A percentile compares a stretch with the other conserved stretches of the same genome.
Evolutionary conservation across 2,888 invertebrate species (phyloP).

Genomic region (Cosmia pyralina): DNA sequence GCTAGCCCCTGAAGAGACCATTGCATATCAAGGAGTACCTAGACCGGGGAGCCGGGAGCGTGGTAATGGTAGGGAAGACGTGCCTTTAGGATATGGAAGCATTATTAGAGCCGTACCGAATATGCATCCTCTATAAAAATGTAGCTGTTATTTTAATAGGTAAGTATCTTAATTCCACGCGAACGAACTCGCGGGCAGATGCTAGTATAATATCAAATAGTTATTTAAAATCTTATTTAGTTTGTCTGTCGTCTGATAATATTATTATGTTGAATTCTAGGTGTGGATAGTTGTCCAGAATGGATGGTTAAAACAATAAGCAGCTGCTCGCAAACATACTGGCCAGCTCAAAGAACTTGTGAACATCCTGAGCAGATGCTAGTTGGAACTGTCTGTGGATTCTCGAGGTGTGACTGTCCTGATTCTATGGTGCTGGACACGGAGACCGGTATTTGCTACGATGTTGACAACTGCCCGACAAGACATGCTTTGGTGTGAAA

Average conservation of each 20-base stretch:
- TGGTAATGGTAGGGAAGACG: too few relatives aligned
- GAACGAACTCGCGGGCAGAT: too few relatives aligned
- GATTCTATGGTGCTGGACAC: slow-evolving; percentile 74
- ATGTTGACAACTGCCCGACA: slow-evolving; percentile 80
- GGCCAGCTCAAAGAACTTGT: slow-evolving; percentile 79
- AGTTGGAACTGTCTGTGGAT: slow-evolving; percentile 78
- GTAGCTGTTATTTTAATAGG: too few relatives aligned
- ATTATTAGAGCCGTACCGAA: too few relatives aligned
- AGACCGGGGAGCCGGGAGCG: too few relatives aligned
- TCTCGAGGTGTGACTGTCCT: slow-evolving; percentile 81
- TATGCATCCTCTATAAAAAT: too few relatives aligned
- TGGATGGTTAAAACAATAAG: slow-evolving; percentile 73
- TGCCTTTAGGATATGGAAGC: too few relatives aligned
- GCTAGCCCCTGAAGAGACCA: too few relatives aligned
- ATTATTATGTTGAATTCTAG: slow-evolving; percentile 60
- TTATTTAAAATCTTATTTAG: neutral
- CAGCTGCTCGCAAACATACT: slow-evolving; percentile 73
- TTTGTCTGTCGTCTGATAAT: neutral
- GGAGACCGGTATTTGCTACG: slow-evolving; percentile 79
- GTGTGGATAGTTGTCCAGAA: slow-evolving; percentile 79
- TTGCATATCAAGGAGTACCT: too few relatives aligned
- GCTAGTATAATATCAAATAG: neutral
- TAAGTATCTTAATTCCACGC: too few relatives aligned
- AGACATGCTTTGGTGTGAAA: slow-evolving; percentile 64
- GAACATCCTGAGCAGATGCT: slow-evolving; percentile 74